Conservation (phyloP, 2,113 vertebrate species). For the Turnix velox region DNA sequence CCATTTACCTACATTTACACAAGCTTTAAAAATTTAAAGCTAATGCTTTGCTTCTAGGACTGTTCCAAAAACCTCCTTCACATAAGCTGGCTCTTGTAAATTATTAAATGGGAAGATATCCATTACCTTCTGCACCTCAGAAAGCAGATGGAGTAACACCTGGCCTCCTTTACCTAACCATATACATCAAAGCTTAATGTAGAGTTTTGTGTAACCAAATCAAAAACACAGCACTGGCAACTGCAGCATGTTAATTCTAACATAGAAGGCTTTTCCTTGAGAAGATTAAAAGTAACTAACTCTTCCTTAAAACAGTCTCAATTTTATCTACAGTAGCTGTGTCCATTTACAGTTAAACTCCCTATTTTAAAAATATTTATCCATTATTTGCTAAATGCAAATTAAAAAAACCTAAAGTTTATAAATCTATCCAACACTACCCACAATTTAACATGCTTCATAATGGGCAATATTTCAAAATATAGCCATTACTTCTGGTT, state of each 20-base stretch:
- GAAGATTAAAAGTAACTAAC: not conserved
- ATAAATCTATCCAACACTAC: not conserved
- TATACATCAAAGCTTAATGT: not conserved
- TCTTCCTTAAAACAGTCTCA: not conserved
- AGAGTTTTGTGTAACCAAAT: not conserved
- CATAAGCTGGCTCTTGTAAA: not conserved
- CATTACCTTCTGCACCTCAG: not conserved
- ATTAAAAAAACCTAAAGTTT: not conserved
- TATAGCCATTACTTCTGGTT: not conserved
- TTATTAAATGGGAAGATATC: conserved; percentile 30
- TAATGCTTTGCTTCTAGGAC: not conserved
- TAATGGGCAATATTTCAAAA: not conserved
- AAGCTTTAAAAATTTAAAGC: not conserved
- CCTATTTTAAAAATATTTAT: not conserved
- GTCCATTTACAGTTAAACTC: not conserved
- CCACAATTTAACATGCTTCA: not conserved
- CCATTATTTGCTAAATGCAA: not conserved
- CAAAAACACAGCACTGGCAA: not conserved
- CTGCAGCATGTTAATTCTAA: not conserved
- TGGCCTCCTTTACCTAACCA: not conserved
- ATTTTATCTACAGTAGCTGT: not conserved
- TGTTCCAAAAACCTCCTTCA: not conserved
- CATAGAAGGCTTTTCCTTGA: not conserved
- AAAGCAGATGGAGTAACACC: not conserved
- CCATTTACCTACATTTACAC: not conserved